phyloP scores from a whole-genome alignment of 2,888 invertebrate genomes.

The Philopedon plagiatum region DNA sequence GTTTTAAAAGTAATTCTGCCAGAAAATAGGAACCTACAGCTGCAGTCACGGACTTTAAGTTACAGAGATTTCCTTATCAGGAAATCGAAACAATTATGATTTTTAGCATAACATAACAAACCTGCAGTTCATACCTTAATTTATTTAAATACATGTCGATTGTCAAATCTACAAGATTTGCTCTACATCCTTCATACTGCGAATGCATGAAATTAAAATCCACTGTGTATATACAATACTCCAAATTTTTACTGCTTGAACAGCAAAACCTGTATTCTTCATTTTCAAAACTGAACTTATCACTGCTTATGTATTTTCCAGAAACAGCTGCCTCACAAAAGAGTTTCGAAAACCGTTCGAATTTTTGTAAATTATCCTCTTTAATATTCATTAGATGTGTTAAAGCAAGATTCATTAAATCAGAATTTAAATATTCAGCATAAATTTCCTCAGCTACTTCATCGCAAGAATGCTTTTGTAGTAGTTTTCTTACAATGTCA shows the following conservation, averaged over 20 bases:
- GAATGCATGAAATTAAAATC: background rate
- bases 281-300: background rate
- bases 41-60: too few relatives aligned
- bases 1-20: too few relatives aligned
- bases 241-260: background rate
- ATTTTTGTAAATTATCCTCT: background rate
- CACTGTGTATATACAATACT: background rate
- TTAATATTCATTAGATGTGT: background rate
- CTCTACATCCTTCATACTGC: background rate
- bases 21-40: too few relatives aligned
- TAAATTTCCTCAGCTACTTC: background rate
- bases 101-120: too few relatives aligned
- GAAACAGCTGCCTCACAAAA: background rate
- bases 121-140: background rate
- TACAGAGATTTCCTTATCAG: too few relatives aligned
- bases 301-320: background rate
- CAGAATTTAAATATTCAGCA: background rate
- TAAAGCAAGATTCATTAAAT: background rate
- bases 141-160: constrained; percentile 8
- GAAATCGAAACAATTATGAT: too few relatives aligned
- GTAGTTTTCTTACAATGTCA: constrained; percentile 4
- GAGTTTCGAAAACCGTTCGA: background rate
- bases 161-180: background rate
- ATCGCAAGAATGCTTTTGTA: constrained; percentile 13
- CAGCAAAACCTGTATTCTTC: constrained; percentile 3